A percentile compares a stretch with the other conserved stretches of the same genome.
phyloP scores from a whole-genome alignment of 2,888 invertebrate species.

The Ametastegia equiseti region DNA sequence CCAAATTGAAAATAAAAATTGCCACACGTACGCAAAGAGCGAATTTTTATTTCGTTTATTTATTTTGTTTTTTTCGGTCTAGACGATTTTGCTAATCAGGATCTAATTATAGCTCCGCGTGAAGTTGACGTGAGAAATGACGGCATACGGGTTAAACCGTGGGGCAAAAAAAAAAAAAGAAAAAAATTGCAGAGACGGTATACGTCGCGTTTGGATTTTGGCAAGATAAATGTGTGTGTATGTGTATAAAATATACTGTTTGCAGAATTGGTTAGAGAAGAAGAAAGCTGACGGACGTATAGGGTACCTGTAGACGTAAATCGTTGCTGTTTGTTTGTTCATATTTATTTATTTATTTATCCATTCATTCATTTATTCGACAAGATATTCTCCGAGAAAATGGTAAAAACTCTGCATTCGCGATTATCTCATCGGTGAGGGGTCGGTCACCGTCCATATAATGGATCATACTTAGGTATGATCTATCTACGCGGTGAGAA shows the following conservation, averaged over 20 bases:
- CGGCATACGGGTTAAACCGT: conserved; percentile 29
- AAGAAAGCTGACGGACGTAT: no score
- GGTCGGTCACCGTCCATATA: not conserved
- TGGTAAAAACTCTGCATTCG: not conserved
- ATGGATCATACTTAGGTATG: no score
- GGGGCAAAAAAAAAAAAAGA: no score
- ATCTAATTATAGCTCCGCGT: not conserved
- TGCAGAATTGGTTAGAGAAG: conserved; percentile 33
- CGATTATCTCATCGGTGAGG: conserved; percentile 36
- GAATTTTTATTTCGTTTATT: no score
- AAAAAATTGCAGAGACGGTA: no score
- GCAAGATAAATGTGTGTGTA: not conserved
- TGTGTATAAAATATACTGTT: not conserved
- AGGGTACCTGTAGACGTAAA: no score
- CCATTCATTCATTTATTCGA: conserved; percentile 21
- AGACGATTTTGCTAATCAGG: no score
- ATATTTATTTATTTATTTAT: conserved; percentile 6
- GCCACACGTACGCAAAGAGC: no score
- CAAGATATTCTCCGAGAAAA: not conserved
- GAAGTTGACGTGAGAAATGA: not conserved
- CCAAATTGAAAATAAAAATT: no score
- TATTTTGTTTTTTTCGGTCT: no score
- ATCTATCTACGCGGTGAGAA: not conserved
- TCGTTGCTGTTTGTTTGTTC: not conserved
- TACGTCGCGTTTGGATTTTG: not conserved